A percentile compares a stretch with the other conserved stretches of the same genome.
These are phyloP conservation scores for Echinometra lucunter DNA, from an alignment of 53 echinoderm and acorn worm genomes.

Conservation along the genomic window DNA sequence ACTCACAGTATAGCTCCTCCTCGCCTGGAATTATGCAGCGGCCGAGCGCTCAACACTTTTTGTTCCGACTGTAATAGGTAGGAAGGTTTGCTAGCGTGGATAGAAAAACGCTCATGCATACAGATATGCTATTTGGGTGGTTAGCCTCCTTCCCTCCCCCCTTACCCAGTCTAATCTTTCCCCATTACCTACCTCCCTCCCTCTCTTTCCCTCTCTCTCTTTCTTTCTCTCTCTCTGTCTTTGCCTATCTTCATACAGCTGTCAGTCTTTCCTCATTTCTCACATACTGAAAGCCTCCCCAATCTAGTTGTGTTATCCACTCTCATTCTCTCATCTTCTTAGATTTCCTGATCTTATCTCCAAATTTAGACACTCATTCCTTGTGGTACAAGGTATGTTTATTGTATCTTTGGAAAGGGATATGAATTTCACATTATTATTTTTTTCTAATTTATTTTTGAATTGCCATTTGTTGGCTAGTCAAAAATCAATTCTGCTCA, in stretches of 20 bases:
- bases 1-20: not conserved
- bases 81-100: not conserved
- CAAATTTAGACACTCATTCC: not conserved
- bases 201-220: not conserved
- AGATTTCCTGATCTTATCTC: not conserved
- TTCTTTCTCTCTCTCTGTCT: not conserved
- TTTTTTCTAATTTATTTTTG: not conserved
- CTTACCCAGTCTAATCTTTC: not conserved
- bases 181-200: not conserved
- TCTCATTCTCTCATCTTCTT: not conserved
- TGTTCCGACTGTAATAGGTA: slow-evolving; percentile 43
- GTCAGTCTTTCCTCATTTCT: not conserved
- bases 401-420: not conserved
- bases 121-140: slow-evolving; percentile 14
- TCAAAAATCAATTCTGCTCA: no score
- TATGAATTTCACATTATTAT: not conserved
- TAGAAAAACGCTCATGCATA: slow-evolving; percentile 6
- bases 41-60: slow-evolving; percentile 58
- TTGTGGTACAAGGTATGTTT: not conserved
- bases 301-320: not conserved
- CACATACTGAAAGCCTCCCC: not conserved
- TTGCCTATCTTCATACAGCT: not conserved
- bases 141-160: not conserved
- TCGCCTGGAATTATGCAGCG: slow-evolving; percentile 55
- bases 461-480: not conserved